Percentiles rank a stretch among this genome's conserved stretches.
Conservation (phyloP, 92 coral and sea anemone species). For the Paramuricea clavata region DNA sequence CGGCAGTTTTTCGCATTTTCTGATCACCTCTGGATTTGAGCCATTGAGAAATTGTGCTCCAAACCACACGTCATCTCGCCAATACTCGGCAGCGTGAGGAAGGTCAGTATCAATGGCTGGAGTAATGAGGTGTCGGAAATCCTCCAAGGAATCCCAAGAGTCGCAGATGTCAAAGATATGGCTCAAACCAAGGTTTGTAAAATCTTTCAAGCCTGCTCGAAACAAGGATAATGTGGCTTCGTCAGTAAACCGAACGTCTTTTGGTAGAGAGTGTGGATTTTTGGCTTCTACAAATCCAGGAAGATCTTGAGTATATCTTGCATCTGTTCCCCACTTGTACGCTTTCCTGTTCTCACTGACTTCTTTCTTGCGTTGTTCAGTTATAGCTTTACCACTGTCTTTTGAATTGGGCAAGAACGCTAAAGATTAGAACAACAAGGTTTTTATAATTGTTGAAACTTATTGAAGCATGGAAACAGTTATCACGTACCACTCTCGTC, state of each 20-base stretch:
- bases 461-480: no score
- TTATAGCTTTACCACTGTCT: slow-evolving; percentile 63
- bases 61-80: slow-evolving; percentile 19
- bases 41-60: slow-evolving; percentile 22
- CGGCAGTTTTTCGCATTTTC: background rate
- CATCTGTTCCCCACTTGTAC: slow-evolving; percentile 67
- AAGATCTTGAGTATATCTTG: slow-evolving; percentile 42
- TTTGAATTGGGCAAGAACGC: background rate
- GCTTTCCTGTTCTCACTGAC: slow-evolving; percentile 56
- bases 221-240: slow-evolving; percentile 69
- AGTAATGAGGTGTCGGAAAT: slow-evolving; percentile 38
- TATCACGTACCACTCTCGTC: no score
- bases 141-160: slow-evolving; percentile 78
- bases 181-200: slow-evolving; percentile 71
- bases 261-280: slow-evolving; percentile 48
- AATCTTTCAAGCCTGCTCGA: slow-evolving; percentile 61
- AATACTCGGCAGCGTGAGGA: background rate
- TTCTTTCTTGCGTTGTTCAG: slow-evolving; percentile 62
- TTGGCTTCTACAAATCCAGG: slow-evolving; percentile 67
- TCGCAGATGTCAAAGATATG: slow-evolving; percentile 63
- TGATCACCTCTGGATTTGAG: background rate
- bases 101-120: background rate
- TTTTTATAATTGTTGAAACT: no score
- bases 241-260: slow-evolving; percentile 73
- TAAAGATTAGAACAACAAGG: no score